Conservation (phyloP, 53 echinoderm and acorn worm genomes). For the Holothuria leucospilota region DNA sequence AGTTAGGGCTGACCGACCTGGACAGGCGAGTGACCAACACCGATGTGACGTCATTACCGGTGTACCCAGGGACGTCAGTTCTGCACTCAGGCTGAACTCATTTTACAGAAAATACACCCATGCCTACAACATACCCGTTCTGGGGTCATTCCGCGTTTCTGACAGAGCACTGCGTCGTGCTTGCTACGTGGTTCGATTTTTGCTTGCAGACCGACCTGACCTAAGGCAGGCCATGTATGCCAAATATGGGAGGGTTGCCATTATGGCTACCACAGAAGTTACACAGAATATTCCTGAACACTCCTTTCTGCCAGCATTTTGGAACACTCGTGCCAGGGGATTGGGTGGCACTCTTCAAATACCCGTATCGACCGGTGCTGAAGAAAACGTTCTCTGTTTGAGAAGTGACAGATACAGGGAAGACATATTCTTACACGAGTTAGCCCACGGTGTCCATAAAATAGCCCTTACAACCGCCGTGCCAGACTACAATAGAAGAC, state of each 20-base stretch:
- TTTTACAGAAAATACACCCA: slow-evolving; percentile 81
- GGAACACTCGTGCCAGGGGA: slow-evolving; percentile 75
- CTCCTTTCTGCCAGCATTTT: slow-evolving; percentile 61
- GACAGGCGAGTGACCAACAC: slow-evolving; percentile 27
- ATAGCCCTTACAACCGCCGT: too few relatives aligned
- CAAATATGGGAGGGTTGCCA: slow-evolving; percentile 73
- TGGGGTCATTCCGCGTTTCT: slow-evolving; percentile 56
- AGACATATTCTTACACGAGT: too few relatives aligned
- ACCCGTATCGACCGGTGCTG: slow-evolving; percentile 58
- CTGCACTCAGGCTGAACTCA: slow-evolving; percentile 34
- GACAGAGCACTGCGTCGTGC: slow-evolving; percentile 63
- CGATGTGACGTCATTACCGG: slow-evolving; percentile 56
- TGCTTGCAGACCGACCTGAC: slow-evolving; percentile 72
- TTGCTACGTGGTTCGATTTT: slow-evolving; percentile 68
- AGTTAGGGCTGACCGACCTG: slow-evolving; percentile 32
- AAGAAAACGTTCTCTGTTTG: too few relatives aligned
- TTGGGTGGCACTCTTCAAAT: slow-evolving; percentile 75
- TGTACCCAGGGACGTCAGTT: slow-evolving; percentile 60
- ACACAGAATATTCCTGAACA: slow-evolving; percentile 92
- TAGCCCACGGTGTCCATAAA: too few relatives aligned
- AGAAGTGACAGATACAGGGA: too few relatives aligned
- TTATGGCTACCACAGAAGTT: slow-evolving; percentile 72
- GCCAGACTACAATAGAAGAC: too few relatives aligned
- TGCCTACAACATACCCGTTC: slow-evolving; percentile 78
- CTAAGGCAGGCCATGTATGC: slow-evolving; percentile 80